Conservation (phyloP, 2,113 vertebrate species). For the Lagopus leucura region DNA sequence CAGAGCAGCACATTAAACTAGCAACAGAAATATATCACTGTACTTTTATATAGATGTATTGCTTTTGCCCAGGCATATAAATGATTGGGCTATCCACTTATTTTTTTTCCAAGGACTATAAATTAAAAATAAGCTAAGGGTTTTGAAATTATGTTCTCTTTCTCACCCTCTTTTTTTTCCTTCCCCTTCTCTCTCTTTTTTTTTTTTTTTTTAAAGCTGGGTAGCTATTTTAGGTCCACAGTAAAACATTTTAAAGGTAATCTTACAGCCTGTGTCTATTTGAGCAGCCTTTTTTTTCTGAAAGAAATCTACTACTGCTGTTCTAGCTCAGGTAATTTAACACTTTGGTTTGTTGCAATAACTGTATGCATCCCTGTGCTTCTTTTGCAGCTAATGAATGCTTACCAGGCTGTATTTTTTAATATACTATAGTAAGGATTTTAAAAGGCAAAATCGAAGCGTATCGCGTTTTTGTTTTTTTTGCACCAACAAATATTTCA, state of each 20-base stretch:
- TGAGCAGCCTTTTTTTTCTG: constrained; percentile 54
- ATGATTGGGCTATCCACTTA: constrained; percentile 86
- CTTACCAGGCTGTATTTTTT: neutral
- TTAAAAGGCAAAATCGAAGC: constrained; percentile 11
- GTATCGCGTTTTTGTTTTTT: neutral
- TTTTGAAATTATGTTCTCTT: constrained; percentile 82
- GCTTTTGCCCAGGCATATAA: constrained; percentile 86
- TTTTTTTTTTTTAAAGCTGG: constrained; percentile 2
- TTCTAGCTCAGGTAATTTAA: constrained; percentile 25
- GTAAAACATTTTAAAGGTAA: constrained; percentile 80
- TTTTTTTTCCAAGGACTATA: constrained; percentile 82
- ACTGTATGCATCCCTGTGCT: neutral
- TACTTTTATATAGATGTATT: constrained; percentile 90
- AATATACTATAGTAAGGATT: neutral
- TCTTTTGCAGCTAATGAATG: constrained; percentile 21
- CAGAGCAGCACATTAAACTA: constrained; percentile 87
- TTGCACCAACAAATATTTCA: constrained; percentile 1
- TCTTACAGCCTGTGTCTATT: constrained; percentile 57
- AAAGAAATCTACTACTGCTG: constrained; percentile 13
- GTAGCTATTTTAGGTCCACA: constrained; percentile 74
- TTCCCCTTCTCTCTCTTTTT: neutral
- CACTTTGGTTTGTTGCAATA: neutral
- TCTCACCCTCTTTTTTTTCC: neutral
- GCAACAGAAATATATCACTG: constrained; percentile 88
- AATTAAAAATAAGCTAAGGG: constrained; percentile 87